Conservation (phyloP, 2,797 vertebrate genomes). For the Spea hammondii region DNA sequence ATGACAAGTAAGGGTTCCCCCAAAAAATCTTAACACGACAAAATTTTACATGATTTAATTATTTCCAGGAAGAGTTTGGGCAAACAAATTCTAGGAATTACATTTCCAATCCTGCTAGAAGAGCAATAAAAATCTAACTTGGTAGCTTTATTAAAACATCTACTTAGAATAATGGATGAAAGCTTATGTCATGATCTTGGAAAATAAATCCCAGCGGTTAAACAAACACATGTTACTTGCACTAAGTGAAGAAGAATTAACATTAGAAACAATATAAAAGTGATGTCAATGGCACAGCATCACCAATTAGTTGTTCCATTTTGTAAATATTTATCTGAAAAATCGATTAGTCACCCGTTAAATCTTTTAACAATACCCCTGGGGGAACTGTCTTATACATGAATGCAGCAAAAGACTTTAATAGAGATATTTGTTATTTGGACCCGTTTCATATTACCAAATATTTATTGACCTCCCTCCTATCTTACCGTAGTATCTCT, state of each 20-base stretch:
- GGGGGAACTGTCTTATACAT: conserved; percentile 18
- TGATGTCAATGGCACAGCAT: conserved; percentile 14
- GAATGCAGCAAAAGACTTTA: not conserved
- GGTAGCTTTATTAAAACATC: no score
- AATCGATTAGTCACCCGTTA: conserved; percentile 9
- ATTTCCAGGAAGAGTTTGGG: no score
- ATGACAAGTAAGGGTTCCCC: no score
- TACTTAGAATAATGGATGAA: no score
- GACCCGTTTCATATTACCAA: conserved; percentile 1
- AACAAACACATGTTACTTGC: no score
- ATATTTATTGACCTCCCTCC: conserved; percentile 7
- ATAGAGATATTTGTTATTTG: conserved; percentile 11
- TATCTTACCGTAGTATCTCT: not conserved
- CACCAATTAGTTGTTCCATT: conserved; percentile 26
- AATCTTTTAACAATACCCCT: conserved; percentile 22
- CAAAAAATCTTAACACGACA: no score
- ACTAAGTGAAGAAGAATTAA: conserved; percentile 35
- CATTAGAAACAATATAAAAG: conserved; percentile 28
- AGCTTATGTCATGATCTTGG: no score
- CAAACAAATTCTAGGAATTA: no score
- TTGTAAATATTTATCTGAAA: conserved; percentile 36
- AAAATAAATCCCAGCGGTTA: no score
- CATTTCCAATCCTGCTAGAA: no score
- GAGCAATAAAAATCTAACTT: no score
- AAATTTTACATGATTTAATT: no score